Percentiles rank a stretch among this genome's conserved stretches.
These are phyloP conservation scores for Pterobdella sp. DNA, from an alignment of 2,888 invertebrate species.

Conservation along the genomic window DNA sequence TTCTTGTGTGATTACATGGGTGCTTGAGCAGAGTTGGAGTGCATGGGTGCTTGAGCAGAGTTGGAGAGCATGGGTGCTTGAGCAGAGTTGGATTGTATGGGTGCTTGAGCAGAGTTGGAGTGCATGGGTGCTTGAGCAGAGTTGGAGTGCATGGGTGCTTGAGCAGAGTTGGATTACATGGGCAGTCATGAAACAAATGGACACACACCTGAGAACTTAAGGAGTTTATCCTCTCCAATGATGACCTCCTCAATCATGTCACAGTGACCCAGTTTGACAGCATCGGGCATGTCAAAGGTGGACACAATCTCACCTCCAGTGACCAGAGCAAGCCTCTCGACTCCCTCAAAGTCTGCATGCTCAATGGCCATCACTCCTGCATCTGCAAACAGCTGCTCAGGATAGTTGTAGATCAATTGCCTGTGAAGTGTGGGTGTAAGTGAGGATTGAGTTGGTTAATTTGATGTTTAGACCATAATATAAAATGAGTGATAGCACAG, in stretches of 20 bases:
- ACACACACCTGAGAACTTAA: slow-evolving; percentile 71
- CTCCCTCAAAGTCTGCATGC: slow-evolving; percentile 98
- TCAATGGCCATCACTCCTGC: slow-evolving; percentile 98
- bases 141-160: too few relatives aligned
- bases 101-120: not conserved
- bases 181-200: not conserved
- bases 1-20: not conserved
- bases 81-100: not conserved
- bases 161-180: too few relatives aligned
- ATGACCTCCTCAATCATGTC: slow-evolving; percentile 93
- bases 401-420: slow-evolving; percentile 98
- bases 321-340: slow-evolving; percentile 89
- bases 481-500: not conserved
- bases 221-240: slow-evolving; percentile 90
- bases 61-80: not conserved
- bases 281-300: slow-evolving; percentile 87
- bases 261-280: slow-evolving; percentile 85
- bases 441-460: not conserved
- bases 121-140: not conserved
- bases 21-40: not conserved
- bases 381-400: slow-evolving; percentile 97
- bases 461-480: not conserved
- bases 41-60: not conserved
- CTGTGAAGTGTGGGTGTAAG: slow-evolving; percentile 6
- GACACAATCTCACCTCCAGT: slow-evolving; percentile 97